A percentile compares a stretch with the other conserved stretches of the same genome.
These are phyloP conservation scores for Mesorhabditis sp. DNA, from an alignment of 2,888 invertebrate genomes.

Conservation along the genomic window DNA sequence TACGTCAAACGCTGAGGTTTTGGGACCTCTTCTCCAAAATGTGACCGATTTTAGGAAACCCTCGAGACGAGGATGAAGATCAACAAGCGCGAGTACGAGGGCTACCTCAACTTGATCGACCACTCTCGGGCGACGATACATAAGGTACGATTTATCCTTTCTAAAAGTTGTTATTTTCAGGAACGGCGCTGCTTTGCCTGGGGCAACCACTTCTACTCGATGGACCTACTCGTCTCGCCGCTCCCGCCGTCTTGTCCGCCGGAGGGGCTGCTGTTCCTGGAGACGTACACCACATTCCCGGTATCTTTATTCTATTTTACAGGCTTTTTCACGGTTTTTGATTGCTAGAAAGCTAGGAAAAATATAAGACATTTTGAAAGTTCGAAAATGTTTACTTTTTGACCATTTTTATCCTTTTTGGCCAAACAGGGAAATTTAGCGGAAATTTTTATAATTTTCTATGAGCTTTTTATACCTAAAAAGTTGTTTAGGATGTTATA, in stretches of 20 bases:
- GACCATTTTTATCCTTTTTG: no score
- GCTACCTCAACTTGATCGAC: slow-evolving; percentile 44
- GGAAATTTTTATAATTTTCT: no score
- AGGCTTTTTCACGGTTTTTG: no score
- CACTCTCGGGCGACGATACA: slow-evolving; percentile 35
- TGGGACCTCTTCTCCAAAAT: neutral
- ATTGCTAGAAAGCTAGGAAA: no score
- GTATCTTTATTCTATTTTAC: neutral
- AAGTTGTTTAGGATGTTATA: no score
- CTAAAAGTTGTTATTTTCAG: neutral
- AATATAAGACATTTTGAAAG: no score
- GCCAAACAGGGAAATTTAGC: no score
- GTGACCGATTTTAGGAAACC: neutral
- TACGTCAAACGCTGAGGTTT: slow-evolving; percentile 10
- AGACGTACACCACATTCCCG: neutral
- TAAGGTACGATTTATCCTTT: slow-evolving; percentile 22
- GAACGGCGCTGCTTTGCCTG: slow-evolving; percentile 50
- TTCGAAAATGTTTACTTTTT: no score
- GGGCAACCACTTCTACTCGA: slow-evolving; percentile 35
- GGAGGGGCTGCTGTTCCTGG: neutral
- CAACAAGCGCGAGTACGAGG: neutral
- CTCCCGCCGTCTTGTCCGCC: neutral
- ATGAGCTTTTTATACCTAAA: no score
- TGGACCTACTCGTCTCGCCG: neutral
- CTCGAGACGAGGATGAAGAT: slow-evolving; percentile 2